phyloP scores from a whole-genome alignment of 2,797 vertebrate genomes.

The Catamblyrhynchus diadema region DNA sequence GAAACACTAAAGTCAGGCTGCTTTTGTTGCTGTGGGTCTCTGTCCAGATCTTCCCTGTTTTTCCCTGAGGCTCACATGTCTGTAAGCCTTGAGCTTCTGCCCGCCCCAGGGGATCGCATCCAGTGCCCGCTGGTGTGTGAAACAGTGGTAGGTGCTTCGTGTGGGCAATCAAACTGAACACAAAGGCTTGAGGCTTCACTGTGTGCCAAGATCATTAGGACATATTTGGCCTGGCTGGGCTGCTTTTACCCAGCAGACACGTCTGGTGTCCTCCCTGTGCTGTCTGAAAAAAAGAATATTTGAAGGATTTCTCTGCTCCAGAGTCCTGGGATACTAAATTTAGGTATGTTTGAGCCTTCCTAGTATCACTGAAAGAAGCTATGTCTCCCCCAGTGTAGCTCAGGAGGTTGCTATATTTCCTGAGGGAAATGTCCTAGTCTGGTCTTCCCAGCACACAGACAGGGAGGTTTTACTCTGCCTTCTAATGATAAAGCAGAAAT shows the following conservation, averaged over 20 bases:
- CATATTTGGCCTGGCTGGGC: background rate
- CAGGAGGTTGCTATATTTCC: background rate
- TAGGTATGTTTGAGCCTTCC: background rate
- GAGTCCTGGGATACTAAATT: background rate
- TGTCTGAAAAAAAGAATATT: background rate
- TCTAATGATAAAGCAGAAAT: background rate
- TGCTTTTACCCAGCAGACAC: background rate
- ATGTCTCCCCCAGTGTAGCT: background rate
- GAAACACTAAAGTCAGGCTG: background rate
- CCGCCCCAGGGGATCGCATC: accelerated
- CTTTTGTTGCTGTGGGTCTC: background rate
- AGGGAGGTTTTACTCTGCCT: background rate
- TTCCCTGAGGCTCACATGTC: accelerated
- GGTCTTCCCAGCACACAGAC: background rate
- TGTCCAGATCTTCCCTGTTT: background rate
- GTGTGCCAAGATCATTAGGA: background rate
- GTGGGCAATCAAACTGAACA: accelerated
- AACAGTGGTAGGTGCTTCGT: background rate
- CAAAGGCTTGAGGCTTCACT: background rate
- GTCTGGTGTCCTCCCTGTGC: background rate
- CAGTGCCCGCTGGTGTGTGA: background rate
- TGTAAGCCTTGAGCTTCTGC: accelerated
- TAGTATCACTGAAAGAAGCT: background rate
- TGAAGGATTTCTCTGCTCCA: background rate
- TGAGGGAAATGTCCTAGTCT: background rate